Percentiles rank a stretch among this genome's conserved stretches.
Conservation (phyloP, 2,888 invertebrate genomes). For the Tenthredo livida region DNA sequence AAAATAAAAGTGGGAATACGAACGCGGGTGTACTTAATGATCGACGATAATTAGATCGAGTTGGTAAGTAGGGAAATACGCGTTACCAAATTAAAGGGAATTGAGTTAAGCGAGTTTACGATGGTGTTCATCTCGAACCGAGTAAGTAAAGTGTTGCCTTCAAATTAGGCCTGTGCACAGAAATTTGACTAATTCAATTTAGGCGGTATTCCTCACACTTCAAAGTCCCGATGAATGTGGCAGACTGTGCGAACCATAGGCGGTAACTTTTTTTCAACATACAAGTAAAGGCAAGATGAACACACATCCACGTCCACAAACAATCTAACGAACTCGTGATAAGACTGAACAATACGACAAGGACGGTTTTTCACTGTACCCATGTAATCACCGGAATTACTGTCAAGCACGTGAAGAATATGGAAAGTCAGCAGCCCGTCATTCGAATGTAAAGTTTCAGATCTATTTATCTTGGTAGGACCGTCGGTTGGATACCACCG, state of each 20-base stretch:
- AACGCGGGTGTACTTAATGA: neutral
- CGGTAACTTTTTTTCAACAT: too few species aligned
- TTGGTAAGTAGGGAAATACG: constrained; percentile 8
- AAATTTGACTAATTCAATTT: neutral
- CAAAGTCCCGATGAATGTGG: neutral
- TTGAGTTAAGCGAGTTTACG: neutral
- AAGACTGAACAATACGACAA: too few species aligned
- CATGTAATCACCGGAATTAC: neutral
- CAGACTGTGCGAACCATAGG: neutral
- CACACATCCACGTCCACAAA: neutral
- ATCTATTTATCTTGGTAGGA: too few species aligned
- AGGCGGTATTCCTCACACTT: neutral
- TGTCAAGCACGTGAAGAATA: neutral
- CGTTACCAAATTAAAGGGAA: constrained; percentile 25
- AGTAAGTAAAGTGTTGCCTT: constrained; percentile 17
- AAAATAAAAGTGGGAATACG: neutral
- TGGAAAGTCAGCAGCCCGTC: neutral
- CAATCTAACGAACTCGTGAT: neutral
- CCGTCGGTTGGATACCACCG: too few species aligned
- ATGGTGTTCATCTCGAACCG: neutral
- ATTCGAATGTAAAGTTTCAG: too few species aligned
- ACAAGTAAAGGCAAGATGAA: neutral
- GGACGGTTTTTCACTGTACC: neutral
- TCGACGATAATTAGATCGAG: neutral
- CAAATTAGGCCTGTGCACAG: neutral